These are phyloP conservation scores for Nipponacmea schrenckii DNA, from an alignment of 2,888 invertebrate genomes.

Conservation along the genomic window DNA sequence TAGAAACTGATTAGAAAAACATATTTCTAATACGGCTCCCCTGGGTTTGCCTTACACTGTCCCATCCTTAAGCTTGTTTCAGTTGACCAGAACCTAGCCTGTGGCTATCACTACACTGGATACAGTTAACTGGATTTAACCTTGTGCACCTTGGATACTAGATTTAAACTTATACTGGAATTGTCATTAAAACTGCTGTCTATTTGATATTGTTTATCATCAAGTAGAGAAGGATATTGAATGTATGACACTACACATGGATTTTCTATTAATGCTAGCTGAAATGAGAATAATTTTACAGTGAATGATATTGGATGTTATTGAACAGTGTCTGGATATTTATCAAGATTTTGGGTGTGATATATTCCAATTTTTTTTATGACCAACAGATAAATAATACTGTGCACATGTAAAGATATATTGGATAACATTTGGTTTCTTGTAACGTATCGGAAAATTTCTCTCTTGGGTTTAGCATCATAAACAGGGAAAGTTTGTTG, in stretches of 20 bases:
- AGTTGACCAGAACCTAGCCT: conserved; percentile 3
- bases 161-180: not conserved
- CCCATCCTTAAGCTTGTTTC: conserved; percentile 4
- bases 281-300: no score
- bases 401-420: conserved; percentile 1
- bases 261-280: no score
- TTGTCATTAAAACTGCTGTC: not conserved
- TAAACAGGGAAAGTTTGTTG: not conserved
- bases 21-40: not conserved
- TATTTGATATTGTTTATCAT: no score
- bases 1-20: conserved; percentile 5
- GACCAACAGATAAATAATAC: not conserved
- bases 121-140: not conserved
- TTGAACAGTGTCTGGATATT: not conserved
- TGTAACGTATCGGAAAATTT: not conserved
- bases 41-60: not conserved
- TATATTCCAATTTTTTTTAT: not conserved
- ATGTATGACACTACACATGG: no score
- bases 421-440: conserved; percentile 3
- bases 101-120: not conserved
- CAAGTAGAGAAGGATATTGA: no score
- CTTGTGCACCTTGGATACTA: conserved; percentile 1
- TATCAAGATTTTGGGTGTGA: not conserved
- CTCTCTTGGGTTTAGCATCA: not conserved
- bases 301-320: no score